Evolutionary conservation across 2,888 invertebrate genomes (phyloP), one percentile per base, ranked within the genome.

Genomic region (Odontothrips loti): DNA sequence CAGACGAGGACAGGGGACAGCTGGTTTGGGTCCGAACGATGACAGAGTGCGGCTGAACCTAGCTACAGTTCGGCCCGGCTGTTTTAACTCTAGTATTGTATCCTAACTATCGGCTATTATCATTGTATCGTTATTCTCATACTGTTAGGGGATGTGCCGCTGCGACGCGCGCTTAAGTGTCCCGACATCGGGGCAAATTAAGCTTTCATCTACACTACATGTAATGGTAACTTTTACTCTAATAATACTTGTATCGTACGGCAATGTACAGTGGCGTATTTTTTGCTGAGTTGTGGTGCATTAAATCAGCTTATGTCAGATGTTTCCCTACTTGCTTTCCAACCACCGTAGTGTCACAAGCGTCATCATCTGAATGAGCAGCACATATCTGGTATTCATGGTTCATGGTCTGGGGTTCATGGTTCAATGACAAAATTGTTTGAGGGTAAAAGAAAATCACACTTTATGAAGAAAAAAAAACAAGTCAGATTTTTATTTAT

Each of bases 111-210:
- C 34, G 34, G 34, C 34, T 43, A 23, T 23, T 68, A 68, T 68
- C 68, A 58, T 68, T 68, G 23, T 68, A 68, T 43, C 34, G 34
- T 43, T 43, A 43, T 58, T 23, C 68, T 68, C 23, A 68, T 23
- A 68, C 68, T 68, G 68, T 68, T 68, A 68, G 68, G 68, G 68
- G 68, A 68, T 68, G 68, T 68, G 68, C 68, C 68, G 68, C 68
- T 68, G 68, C 11, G 68, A 11, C 23, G 68, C 68, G 68, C 34
- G 34, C 34, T 23, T 23, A n/a, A 68, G 68, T 68, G 68, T 23
- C 20, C 51, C 51, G 51, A 51, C 51, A 51, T 2, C 34, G 34
- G 34, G 34, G 34, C 34, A 43, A 43, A 6, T 43, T 43, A 43
- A 20, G 68, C 68, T 68, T 68, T 51, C 15, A 43, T 51, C 20